A percentile compares a stretch with the other conserved stretches of the same genome.
phyloP scores from a whole-genome alignment of 2,797 vertebrate species.

The Sebastes matsubarae region DNA sequence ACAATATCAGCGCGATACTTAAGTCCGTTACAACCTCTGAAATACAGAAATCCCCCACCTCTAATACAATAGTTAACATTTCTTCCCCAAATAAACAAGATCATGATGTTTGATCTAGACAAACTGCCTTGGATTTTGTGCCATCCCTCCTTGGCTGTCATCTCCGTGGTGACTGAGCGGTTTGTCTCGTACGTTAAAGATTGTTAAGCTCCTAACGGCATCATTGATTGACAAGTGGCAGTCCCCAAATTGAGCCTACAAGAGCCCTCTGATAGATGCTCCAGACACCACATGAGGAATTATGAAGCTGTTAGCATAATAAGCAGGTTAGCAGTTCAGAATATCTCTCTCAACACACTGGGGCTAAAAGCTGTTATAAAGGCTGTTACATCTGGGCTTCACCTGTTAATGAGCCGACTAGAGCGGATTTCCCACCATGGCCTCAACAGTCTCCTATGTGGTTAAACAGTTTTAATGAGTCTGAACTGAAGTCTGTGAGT shows the following conservation, averaged over 20 bases:
- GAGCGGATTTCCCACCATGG: not conserved
- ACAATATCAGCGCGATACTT: too few relatives aligned
- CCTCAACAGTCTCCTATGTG: not conserved
- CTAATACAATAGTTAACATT: constrained; percentile 2
- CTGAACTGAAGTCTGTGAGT: not conserved
- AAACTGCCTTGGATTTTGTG: constrained; percentile 10
- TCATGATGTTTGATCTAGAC: constrained; percentile 15
- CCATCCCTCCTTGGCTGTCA: constrained; percentile 6
- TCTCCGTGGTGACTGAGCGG: not conserved
- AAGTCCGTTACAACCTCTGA: too few relatives aligned
- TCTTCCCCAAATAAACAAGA: constrained; percentile 1
- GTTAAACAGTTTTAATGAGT: not conserved
- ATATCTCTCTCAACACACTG: not conserved
- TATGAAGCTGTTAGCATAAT: constrained; percentile 20
- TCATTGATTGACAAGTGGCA: constrained; percentile 30
- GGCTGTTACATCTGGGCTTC: constrained; percentile 15
- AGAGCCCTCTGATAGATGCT: constrained; percentile 35
- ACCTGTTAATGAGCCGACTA: constrained; percentile 3
- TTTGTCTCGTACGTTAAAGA: constrained; percentile 20
- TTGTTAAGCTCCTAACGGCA: not conserved
- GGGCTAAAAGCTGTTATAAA: not conserved
- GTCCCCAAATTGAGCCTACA: not conserved
- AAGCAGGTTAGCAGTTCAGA: constrained; percentile 4
- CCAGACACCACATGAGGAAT: constrained; percentile 24
- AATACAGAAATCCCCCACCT: too few relatives aligned